phyloP scores from a whole-genome alignment of 2,888 invertebrate genomes.

The Strigamia transsilvanica region DNA sequence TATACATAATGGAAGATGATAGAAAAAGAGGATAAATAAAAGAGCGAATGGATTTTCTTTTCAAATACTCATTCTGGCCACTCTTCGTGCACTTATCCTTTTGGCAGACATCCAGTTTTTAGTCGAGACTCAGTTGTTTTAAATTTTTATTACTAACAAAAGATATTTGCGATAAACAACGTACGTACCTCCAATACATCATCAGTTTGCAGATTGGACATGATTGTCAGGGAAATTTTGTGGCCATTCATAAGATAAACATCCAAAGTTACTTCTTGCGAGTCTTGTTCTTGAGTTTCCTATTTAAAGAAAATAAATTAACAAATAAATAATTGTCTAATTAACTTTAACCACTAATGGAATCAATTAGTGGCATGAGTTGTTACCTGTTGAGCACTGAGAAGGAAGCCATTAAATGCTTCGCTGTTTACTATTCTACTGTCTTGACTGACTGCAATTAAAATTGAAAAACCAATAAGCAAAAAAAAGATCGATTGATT shows the following conservation, averaged over 20 bases:
- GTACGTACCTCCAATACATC: conserved; percentile 73
- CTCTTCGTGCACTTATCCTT: too few species aligned
- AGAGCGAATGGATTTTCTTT: too few species aligned
- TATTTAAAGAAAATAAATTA: not conserved
- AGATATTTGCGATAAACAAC: not conserved
- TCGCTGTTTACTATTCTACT: conserved; percentile 79
- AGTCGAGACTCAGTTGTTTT: too few species aligned
- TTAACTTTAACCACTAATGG: not conserved
- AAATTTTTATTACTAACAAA: not conserved
- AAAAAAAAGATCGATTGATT: conserved; percentile 34
- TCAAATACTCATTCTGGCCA: too few species aligned
- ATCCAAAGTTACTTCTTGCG: conserved; percentile 76
- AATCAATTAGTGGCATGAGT: not conserved
- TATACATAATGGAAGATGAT: not conserved
- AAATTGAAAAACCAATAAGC: conserved; percentile 42
- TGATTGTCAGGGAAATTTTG: conserved; percentile 80
- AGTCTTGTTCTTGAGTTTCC: conserved; percentile 61
- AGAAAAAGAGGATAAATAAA: too few species aligned
- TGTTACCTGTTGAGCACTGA: conserved; percentile 81
- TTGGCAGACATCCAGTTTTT: too few species aligned
- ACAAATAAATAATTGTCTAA: not conserved
- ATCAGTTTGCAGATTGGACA: conserved; percentile 84
- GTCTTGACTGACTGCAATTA: conserved; percentile 82
- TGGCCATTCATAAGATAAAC: conserved; percentile 86
- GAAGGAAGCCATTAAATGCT: conserved; percentile 83